Evolutionary conservation across 2,888 invertebrate species (phyloP), one percentile per base, ranked within the genome.

Genomic region (Lithodes maja): DNA sequence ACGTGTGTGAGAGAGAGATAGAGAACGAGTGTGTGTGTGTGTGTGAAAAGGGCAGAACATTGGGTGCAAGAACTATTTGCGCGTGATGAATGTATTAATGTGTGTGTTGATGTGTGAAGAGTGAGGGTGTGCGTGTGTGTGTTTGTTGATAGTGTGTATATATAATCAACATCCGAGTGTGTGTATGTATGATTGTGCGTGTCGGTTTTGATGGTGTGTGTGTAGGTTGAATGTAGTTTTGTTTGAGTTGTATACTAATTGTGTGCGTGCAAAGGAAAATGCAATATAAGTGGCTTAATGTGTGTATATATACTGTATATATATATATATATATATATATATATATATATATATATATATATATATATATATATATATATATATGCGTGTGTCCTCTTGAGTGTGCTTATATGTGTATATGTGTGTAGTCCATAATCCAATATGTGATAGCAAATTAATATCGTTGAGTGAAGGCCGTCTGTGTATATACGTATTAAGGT

Each of bases 11-110:
- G 71, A 15, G 71, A 15, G 71, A 15, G 71, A 15, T 9, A 15
- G 71, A 15, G 71, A 15, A n/a, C n/a, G 71, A 15, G 71, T 71
- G 71, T 71, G 71, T n/a, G 71, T 9, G 71, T n/a, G 71, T 71
- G 12, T 61, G 12, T 71, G 71, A 15, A 12, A 61, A 12, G 61
- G 61, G 12, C 7, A 61, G 61, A 9, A 9, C 61, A 5, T 61
- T 61, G 12, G 5, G 61, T 61, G 61, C 12, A 12, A 9, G 61
- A 33, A 33, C 0, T 61, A 12, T 61, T 5, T 61, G 61, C 12
- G 61, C 12, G 61, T 61, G 61, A 3, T 71, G n/a, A n/a, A n/a
- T 1, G 71, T 71, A 15, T 15, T 3, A 15, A 71, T 71, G n/a
- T 15, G 71, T 7, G 71, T 71, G 71, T 71, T 9, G 3, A n/a